These are phyloP conservation scores for Tetranychus truncatus DNA, from an alignment of 2,888 invertebrate genomes.

Conservation along the genomic window DNA sequence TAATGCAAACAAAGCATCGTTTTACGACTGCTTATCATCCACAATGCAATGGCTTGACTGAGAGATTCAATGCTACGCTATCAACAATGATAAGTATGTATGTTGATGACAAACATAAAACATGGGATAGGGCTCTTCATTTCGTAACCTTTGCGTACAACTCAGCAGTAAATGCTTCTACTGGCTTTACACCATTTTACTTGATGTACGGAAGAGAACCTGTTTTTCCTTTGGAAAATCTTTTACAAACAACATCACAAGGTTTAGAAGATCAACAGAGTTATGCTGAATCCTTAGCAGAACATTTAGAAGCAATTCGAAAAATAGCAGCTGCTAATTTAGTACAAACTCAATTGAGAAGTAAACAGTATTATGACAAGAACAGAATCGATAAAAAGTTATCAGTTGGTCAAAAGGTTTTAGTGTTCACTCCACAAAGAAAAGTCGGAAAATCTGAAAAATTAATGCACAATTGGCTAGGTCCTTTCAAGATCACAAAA, in stretches of 20 bases:
- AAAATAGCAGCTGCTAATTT: neutral
- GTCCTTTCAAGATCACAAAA: no score
- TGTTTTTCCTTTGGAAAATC: constrained; percentile 21
- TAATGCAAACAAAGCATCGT: constrained; percentile 13
- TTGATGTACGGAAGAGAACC: constrained; percentile 25
- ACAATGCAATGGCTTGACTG: constrained; percentile 24
- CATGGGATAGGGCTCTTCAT: constrained; percentile 26
- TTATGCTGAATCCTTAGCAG: neutral
- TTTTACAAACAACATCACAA: neutral
- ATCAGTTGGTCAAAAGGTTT: constrained; percentile 4
- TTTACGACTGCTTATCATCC: constrained; percentile 25
- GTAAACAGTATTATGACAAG: neutral
- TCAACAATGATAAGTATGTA: constrained; percentile 23
- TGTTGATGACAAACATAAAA: constrained; percentile 19
- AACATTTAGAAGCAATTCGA: neutral
- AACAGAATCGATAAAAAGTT: neutral
- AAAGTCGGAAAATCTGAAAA: no score
- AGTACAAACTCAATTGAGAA: neutral
- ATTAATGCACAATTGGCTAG: no score
- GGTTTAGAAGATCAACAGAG: neutral
- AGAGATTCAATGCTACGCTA: constrained; percentile 23
- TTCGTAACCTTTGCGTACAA: constrained; percentile 25
- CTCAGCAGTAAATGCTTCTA: constrained; percentile 22
- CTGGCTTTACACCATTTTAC: constrained; percentile 23
- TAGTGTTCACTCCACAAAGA: no score